Conservation (phyloP, 2,888 invertebrate genomes). For the Amphipyra tragopoginis region DNA sequence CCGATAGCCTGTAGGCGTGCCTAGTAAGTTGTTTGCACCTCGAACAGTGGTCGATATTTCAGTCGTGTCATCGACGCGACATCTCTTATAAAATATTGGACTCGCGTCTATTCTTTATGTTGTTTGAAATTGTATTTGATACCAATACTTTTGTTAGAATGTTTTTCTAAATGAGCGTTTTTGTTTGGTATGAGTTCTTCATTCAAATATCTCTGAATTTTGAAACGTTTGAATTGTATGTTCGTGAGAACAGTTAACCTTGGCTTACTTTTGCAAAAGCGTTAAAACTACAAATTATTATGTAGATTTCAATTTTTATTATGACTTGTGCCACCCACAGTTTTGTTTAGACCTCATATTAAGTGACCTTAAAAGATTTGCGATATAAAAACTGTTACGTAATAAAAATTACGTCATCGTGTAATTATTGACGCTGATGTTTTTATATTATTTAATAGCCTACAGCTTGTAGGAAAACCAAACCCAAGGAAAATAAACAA, state of each 20-base stretch:
- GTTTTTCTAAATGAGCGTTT: conserved; percentile 29
- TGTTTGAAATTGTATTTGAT: conserved; percentile 60
- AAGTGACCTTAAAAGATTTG: neutral
- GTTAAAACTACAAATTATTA: conserved; percentile 26
- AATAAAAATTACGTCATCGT: neutral
- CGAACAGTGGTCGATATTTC: conserved; percentile 88
- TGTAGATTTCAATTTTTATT: conserved; percentile 21
- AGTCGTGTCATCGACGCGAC: conserved; percentile 81
- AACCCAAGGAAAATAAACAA: too few relatives aligned
- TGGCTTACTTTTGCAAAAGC: conserved; percentile 13
- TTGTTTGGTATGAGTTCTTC: conserved; percentile 23
- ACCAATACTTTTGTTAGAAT: conserved; percentile 49
- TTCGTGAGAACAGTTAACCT: conserved; percentile 22
- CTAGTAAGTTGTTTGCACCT: conserved; percentile 88
- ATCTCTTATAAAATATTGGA: conserved; percentile 70
- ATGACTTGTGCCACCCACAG: conserved; percentile 35
- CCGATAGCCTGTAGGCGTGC: conserved; percentile 86
- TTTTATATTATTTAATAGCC: too few relatives aligned
- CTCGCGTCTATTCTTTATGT: conserved; percentile 64
- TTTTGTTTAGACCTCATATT: neutral
- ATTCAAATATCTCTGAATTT: conserved; percentile 28
- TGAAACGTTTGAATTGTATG: conserved; percentile 11
- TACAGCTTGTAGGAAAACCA: too few relatives aligned
- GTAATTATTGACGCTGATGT: neutral
- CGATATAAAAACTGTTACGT: neutral